Percentiles rank a stretch among this genome's conserved stretches.
Evolutionary conservation across 2,888 invertebrate species (phyloP).

Genomic region (Polyploca ridens): DNA sequence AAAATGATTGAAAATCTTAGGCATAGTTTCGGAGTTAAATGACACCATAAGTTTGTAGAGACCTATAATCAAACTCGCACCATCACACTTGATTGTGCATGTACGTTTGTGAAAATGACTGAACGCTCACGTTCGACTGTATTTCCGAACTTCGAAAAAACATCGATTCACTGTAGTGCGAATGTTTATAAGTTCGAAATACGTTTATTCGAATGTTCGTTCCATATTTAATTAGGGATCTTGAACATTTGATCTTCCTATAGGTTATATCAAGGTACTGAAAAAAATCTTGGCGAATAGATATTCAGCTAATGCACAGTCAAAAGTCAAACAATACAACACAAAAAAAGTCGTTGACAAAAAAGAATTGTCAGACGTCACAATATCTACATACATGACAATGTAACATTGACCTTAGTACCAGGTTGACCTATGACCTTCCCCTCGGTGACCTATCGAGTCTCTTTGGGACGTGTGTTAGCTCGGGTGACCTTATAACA

Average conservation of each 20-base stretch:
- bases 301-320: not conserved
- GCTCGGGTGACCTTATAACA: slow-evolving; percentile 22
- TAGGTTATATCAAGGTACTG: not conserved
- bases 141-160: no score
- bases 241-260: not conserved
- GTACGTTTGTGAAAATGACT: no score
- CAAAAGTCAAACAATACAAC: slow-evolving; percentile 1
- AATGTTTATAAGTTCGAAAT: no score
- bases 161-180: no score
- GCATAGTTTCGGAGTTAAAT: no score
- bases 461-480: slow-evolving; percentile 67
- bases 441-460: slow-evolving; percentile 67
- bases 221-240: not conserved
- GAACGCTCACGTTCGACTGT: no score
- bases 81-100: no score
- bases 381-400: slow-evolving; percentile 65
- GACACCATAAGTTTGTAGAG: no score
- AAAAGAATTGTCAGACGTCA: slow-evolving; percentile 55
- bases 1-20: no score
- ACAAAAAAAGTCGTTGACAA: slow-evolving; percentile 44
- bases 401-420: slow-evolving; percentile 72
- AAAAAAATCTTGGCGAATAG: slow-evolving; percentile 12
- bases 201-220: no score
- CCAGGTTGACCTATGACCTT: slow-evolving; percentile 59
- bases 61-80: not conserved